Evolutionary conservation across 2,113 vertebrate species (phyloP).

Genomic region (Callorhinus ursinus): DNA sequence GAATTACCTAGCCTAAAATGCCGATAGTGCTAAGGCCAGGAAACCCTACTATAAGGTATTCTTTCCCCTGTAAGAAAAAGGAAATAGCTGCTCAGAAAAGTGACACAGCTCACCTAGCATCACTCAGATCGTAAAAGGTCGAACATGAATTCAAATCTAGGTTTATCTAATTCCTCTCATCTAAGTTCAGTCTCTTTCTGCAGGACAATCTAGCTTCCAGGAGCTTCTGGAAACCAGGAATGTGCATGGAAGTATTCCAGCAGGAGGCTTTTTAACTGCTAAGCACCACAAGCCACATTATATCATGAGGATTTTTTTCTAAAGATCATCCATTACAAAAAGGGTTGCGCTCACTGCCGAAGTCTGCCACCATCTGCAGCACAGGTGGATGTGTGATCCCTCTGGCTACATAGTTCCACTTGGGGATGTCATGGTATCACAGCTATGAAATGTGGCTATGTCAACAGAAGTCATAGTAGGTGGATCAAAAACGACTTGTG

Average conservation of each 20-base stretch:
- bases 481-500: not conserved
- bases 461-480: not conserved
- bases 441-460: not conserved
- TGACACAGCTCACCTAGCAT: not conserved
- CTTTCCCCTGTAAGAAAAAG: not conserved
- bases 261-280: accelerated
- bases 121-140: not conserved
- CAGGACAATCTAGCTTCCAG: not conserved
- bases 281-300: not conserved
- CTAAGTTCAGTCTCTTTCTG: not conserved
- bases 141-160: not conserved
- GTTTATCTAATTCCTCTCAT: not conserved
- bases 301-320: not conserved
- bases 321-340: not conserved
- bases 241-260: not conserved
- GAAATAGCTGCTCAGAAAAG: not conserved
- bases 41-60: not conserved
- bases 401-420: not conserved
- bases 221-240: not conserved
- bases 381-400: not conserved
- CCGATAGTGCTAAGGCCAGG: not conserved
- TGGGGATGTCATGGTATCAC: not conserved
- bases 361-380: not conserved
- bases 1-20: not conserved
- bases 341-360: not conserved